Evolutionary conservation across 2,113 vertebrate species (phyloP).

Genomic region (Serinus canaria): DNA sequence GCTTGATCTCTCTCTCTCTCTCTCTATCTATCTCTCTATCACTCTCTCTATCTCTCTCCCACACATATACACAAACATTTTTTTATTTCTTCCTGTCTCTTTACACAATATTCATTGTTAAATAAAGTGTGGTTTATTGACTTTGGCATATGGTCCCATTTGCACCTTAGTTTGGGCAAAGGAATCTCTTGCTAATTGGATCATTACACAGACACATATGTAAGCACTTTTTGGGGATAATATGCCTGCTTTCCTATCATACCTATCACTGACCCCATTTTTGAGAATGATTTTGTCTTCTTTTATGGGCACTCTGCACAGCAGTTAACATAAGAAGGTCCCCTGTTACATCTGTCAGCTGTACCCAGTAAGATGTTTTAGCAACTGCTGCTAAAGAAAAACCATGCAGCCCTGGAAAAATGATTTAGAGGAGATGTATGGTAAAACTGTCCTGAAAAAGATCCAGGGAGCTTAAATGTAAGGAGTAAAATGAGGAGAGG

Average conservation of each 20-base stretch:
- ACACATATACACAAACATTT: neutral
- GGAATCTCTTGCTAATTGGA: neutral
- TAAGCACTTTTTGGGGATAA: rapidly evolving
- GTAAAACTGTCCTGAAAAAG: neutral
- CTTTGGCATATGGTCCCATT: neutral
- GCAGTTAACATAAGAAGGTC: rapidly evolving
- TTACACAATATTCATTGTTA: neutral
- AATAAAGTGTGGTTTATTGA: neutral
- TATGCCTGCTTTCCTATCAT: neutral
- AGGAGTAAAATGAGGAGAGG: neutral
- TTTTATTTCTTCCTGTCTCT: neutral
- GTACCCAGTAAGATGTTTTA: neutral
- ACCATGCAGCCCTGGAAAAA: neutral
- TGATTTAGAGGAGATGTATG: neutral
- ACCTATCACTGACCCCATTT: neutral
- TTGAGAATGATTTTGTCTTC: neutral
- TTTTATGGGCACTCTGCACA: neutral
- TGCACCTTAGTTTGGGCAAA: neutral
- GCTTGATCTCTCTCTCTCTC: neutral
- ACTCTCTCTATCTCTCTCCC: no score
- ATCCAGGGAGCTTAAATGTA: neutral
- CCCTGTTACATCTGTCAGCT: rapidly evolving
- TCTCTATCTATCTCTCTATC: neutral
- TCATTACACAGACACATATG: neutral
- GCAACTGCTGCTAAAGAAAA: neutral